Percentiles rank a stretch among this genome's conserved stretches.
phyloP scores from a whole-genome alignment of 2,888 invertebrate genomes.

The Aphodius sticticus region DNA sequence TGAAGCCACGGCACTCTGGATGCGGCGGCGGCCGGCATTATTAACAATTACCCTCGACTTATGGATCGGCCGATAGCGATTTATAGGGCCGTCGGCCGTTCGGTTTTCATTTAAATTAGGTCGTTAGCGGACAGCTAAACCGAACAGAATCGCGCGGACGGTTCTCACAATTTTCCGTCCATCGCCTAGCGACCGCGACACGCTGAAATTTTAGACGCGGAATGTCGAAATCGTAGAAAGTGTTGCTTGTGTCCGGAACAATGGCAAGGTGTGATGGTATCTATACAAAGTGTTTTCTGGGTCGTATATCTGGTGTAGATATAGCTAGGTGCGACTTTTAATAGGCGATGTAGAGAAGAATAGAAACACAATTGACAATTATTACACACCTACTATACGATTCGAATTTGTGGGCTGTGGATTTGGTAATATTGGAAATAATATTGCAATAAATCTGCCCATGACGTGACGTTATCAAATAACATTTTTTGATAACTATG shows the following conservation, averaged over 20 bases:
- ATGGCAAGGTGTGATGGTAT: not conserved
- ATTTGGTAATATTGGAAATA: not conserved
- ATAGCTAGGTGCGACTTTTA: not conserved
- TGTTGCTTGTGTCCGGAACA: not conserved
- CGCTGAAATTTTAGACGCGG: not conserved
- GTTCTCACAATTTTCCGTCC: not conserved
- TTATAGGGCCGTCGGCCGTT: conserved; percentile 25
- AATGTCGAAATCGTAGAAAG: not conserved
- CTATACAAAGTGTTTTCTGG: not conserved
- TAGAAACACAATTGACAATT: conserved; percentile 31
- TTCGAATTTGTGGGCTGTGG: not conserved
- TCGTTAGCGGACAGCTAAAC: not conserved
- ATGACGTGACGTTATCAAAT: conserved; percentile 11
- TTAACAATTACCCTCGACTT: conserved; percentile 35
- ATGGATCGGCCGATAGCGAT: conserved; percentile 34
- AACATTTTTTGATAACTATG: not conserved
- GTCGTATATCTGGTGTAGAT: not conserved
- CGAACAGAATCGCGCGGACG: not conserved
- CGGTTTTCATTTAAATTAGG: conserved; percentile 4
- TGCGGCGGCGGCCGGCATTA: conserved; percentile 22
- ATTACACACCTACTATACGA: conserved; percentile 14
- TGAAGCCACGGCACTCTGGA: not conserved
- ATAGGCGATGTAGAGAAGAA: not conserved
- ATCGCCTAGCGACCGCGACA: not conserved
- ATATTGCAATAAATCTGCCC: not conserved